These are phyloP conservation scores for Pachypanchax playfairii DNA, from an alignment of 2,113 vertebrate species.

Conservation along the genomic window DNA sequence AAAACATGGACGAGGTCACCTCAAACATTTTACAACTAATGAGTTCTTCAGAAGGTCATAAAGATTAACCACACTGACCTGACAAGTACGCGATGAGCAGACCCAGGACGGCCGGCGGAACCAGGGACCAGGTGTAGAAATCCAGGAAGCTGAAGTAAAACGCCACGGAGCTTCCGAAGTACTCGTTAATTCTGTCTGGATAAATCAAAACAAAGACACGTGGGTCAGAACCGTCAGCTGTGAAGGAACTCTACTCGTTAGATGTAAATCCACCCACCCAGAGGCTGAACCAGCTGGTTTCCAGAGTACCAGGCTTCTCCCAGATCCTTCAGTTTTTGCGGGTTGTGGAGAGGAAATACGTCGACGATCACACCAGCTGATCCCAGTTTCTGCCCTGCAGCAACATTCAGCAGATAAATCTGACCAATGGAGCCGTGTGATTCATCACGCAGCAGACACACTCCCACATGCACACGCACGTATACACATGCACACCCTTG, in stretches of 20 bases:
- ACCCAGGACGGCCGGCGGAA: slow-evolving; percentile 78
- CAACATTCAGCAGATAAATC: not conserved
- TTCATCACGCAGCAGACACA: no score
- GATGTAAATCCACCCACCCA: slow-evolving; percentile 69
- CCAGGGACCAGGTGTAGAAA: slow-evolving; percentile 83
- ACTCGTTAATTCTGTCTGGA: slow-evolving; percentile 79
- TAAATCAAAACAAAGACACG: slow-evolving; percentile 3
- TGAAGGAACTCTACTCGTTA: no score
- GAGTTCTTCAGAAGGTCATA: no score
- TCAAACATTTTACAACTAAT: no score
- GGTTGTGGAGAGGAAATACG: slow-evolving; percentile 75
- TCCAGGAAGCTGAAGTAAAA: slow-evolving; percentile 86
- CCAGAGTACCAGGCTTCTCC: slow-evolving; percentile 78
- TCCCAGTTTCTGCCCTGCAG: slow-evolving; percentile 80
- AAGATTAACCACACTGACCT: slow-evolving; percentile 31
- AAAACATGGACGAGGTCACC: no score
- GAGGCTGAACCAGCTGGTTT: slow-evolving; percentile 77
- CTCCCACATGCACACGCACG: no score
- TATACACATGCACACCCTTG: no score
- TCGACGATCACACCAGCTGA: slow-evolving; percentile 73
- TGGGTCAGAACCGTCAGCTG: no score
- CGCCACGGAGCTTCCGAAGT: slow-evolving; percentile 79
- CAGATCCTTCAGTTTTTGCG: slow-evolving; percentile 66
- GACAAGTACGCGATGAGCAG: slow-evolving; percentile 69
- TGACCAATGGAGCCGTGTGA: no score